Conservation (phyloP, 92 coral and sea anemone genomes). For the Porites evermanni region DNA sequence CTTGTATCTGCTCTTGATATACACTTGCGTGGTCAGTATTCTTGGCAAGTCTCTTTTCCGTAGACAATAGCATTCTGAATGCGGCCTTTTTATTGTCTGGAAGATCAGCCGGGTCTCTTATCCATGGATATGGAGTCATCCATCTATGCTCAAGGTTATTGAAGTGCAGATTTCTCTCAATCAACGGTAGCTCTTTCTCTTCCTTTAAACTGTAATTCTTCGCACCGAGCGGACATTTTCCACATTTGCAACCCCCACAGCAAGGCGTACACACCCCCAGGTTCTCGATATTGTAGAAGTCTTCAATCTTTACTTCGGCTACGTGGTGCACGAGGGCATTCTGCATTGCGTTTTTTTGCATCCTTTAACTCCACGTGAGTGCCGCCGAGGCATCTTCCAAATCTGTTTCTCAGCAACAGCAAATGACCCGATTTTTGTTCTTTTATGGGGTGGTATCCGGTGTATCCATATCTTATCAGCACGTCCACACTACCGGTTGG, state of each 20-base stretch:
- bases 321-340: neutral
- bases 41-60: slow-evolving; percentile 37
- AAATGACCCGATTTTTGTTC: slow-evolving; percentile 39
- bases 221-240: slow-evolving; percentile 10
- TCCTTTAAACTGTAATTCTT: too few species aligned
- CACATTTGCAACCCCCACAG: slow-evolving; percentile 68
- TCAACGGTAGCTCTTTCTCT: too few species aligned
- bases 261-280: slow-evolving; percentile 28
- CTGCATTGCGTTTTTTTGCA: neutral
- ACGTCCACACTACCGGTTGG: slow-evolving; percentile 20
- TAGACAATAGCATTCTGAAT: slow-evolving; percentile 44
- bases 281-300: too few species aligned
- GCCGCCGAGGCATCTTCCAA: slow-evolving; percentile 40
- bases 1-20: slow-evolving; percentile 50
- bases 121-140: slow-evolving; percentile 66
- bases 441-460: neutral
- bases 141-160: too few species aligned
- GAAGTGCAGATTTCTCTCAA: too few species aligned
- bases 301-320: neutral
- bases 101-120: slow-evolving; percentile 50
- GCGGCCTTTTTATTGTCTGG: slow-evolving; percentile 72
- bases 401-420: slow-evolving; percentile 20
- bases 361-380: neutral
- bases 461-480: too few species aligned
- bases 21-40: slow-evolving; percentile 49